Evolutionary conservation across 2,797 vertebrate genomes (phyloP), one percentile per base, ranked within the genome.

Genomic region (Sebastes itinus): DNA sequence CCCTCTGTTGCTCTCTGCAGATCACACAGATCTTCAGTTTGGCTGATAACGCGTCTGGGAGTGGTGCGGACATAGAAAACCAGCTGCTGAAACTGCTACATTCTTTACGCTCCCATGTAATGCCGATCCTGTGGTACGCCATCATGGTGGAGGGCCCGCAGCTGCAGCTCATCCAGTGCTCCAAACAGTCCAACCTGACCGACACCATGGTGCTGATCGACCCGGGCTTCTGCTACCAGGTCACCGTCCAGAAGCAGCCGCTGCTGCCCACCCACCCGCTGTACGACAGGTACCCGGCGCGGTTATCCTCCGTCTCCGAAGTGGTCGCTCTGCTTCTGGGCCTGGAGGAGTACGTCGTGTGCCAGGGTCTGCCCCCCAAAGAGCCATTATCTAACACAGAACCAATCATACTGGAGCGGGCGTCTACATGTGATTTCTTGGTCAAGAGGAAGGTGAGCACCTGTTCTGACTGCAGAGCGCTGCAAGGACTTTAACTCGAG

Each of bases 21-120:
- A 96, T 96, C 75, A 95, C 95, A 1, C 93, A 95, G 87, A 95
- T 96, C 85, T 96, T 94, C 89, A 96, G 95, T 82, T 84, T 95
- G 88, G 94, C 95, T 0, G 91, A 92, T 2, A 81, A 58, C 38
- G 14, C 62, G 0, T 14, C 18, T 0, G 84, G 32, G 5, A 58
- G 52, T 0, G 72, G 85, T 1, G 33, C 58, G 0, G 94, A 94
- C 11, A 18, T 77, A 0, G 94, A 96, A 25, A 88, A 87, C 68
- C 88, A 94, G 62, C 94, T 96, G 3, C 75, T 94, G 72, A 92
- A 92, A 32, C 85, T 96, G 3, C 87, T 96, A 5, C 84, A 86
- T 55, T 81, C 91, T 1, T 68, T 96, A 67, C 95, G 94, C 11
- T 69, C 72, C 1, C 84, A 92, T 0, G 85, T 74, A 0, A 84